Conservation (phyloP, 1,140 invertebrate species). For the Drosophila grimshawi region DNA sequence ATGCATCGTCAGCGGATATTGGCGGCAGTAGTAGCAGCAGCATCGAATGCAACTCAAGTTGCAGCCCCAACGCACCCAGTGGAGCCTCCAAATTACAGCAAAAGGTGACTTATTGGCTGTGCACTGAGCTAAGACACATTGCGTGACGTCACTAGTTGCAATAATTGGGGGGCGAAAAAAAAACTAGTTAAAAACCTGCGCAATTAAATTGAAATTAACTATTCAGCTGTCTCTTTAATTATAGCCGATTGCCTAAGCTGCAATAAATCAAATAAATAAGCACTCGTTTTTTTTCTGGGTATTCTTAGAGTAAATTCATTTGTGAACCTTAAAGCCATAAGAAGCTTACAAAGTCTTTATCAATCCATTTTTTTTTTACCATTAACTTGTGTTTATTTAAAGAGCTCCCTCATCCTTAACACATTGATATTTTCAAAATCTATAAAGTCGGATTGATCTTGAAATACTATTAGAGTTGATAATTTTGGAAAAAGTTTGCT, state of each 20-base stretch:
- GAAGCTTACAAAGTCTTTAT: no score
- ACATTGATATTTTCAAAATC: no score
- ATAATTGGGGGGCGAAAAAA: constrained; percentile 5
- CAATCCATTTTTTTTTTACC: no score
- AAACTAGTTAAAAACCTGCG: constrained; percentile 14
- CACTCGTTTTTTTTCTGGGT: no score
- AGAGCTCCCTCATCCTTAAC: no score
- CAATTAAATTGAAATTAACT: not conserved
- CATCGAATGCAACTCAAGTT: constrained; percentile 21
- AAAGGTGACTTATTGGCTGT: constrained; percentile 29
- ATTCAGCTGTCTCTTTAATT: not conserved
- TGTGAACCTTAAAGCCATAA: no score
- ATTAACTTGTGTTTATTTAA: no score
- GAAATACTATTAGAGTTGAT: no score
- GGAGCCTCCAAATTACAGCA: constrained; percentile 27
- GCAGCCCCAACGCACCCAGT: constrained; percentile 3
- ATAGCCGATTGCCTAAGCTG: not conserved
- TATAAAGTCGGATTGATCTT: no score
- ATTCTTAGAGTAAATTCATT: no score
- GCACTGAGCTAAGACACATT: constrained; percentile 9
- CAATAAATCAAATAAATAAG: constrained; percentile 10
- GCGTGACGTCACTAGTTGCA: constrained; percentile 26
- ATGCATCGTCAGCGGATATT: constrained; percentile 74
- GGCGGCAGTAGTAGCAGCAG: constrained; percentile 59
- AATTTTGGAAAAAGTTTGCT: not conserved